Base-by-base conservation (phyloP, 2,888 invertebrate species). In the Mimachlamys varia region DNA sequence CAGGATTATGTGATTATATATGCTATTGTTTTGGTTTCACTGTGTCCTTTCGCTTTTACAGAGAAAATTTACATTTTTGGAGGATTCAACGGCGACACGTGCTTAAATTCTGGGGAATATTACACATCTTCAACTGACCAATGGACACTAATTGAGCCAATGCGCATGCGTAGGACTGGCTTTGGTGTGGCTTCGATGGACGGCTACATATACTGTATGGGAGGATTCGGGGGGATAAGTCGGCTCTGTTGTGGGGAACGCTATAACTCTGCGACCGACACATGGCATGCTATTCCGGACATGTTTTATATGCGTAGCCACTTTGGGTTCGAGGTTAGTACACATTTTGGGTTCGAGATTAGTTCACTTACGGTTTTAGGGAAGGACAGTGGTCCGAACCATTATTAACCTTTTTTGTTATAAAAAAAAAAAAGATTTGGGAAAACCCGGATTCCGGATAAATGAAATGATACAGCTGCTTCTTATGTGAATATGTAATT, bases 141-240 rank as follows among this genome's bases (percentile, higher is more conserved):
- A 91, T 97, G 97, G 97, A 96, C 97, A 7, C 92, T 96, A 90
- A 94, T 97, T 22, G 93, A 95, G 0, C 97, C 98, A 92, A 98
- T 98, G 99, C 97, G 98, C 95, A 98, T 98, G 49, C 97, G 98
- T 19, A 97, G 99, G 89, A 98, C 98, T n/a, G 99, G 99, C 0
- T 98, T 99, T 33, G 98, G 98, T 0, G 98, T 98, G 96, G 98
- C 98, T 91, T 98, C 98, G 17, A 98, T 98, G 97, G 98, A 98
- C 96, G 98, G 98, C 94, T 98, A 97, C 97, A 97, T 98, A 89
- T 98, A 97, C 95, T 98, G 95, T 17, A 91, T 96, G 95, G 99
- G 99, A 50, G 99, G 99, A 0, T 99, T 98, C 96, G 99, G 99
- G 96, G 99, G 99, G 0, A 98, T 98, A 88, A 98, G 98, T 0